Evolutionary conservation across 1,140 invertebrate genomes (phyloP).

Genomic region (Sycophila sp.): DNA sequence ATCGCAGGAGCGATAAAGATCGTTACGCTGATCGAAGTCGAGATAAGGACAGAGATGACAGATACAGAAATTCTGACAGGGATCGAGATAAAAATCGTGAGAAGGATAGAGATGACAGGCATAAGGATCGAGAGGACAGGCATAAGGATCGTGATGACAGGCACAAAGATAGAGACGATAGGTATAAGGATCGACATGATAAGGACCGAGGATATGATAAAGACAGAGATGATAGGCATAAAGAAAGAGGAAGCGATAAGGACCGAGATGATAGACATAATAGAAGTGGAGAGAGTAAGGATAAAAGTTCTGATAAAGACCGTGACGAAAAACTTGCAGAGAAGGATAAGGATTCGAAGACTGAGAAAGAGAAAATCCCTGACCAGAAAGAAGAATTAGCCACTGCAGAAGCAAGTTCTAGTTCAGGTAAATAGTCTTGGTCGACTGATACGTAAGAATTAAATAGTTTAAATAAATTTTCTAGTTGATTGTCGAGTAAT

Average conservation of each 20-base stretch:
- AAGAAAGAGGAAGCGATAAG: constrained; percentile 10
- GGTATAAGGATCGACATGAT: constrained; percentile 23
- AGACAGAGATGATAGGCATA: constrained; percentile 23
- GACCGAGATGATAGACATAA: constrained; percentile 16
- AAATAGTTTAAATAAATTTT: too few relatives aligned
- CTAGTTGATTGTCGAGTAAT: too few relatives aligned
- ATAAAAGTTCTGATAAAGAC: constrained; percentile 10
- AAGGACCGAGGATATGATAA: background rate
- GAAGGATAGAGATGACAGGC: constrained; percentile 18
- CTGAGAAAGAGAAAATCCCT: constrained; percentile 19
- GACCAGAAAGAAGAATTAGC: constrained; percentile 11
- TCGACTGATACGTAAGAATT: constrained; percentile 11
- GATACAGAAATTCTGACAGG: constrained; percentile 5
- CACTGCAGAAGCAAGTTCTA: constrained; percentile 15
- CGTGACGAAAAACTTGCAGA: background rate
- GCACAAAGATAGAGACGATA: constrained; percentile 15
- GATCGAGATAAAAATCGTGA: constrained; percentile 19
- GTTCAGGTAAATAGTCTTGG: constrained; percentile 34
- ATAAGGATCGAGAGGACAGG: constrained; percentile 12
- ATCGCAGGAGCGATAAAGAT: constrained; percentile 23
- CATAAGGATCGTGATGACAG: constrained; percentile 30
- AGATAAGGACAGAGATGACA: constrained; percentile 13
- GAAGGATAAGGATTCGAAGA: constrained; percentile 15
- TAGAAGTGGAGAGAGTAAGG: constrained; percentile 1
- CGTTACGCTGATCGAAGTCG: constrained; percentile 11